Percentiles rank a stretch among this genome's conserved stretches.
These are phyloP conservation scores for Hyles euphorbiae DNA, from an alignment of 1,140 invertebrate species.

Conservation along the genomic window DNA sequence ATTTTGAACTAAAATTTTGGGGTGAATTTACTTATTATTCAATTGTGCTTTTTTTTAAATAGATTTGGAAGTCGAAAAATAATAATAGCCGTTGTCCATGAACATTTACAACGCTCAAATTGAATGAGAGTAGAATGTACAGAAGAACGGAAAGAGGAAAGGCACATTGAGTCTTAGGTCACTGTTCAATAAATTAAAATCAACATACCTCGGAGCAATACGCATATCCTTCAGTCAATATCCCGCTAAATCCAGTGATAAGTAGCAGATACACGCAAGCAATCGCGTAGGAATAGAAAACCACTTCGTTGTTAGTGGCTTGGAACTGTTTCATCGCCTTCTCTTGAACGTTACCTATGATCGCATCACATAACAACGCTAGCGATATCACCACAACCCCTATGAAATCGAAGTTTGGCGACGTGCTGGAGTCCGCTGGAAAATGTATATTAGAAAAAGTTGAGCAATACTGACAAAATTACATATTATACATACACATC, in stretches of 20 bases:
- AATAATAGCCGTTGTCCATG: too few species aligned
- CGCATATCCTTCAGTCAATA: slow-evolving; percentile 83
- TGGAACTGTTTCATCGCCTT: slow-evolving; percentile 91
- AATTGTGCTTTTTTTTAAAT: too few species aligned
- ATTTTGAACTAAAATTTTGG: too few species aligned
- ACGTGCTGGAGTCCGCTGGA: slow-evolving; percentile 92
- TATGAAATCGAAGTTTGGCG: slow-evolving; percentile 89
- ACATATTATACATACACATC: too few species aligned
- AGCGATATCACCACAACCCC: slow-evolving; percentile 91
- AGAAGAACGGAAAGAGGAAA: too few species aligned
- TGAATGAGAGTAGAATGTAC: too few species aligned
- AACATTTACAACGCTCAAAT: too few species aligned
- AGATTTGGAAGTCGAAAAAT: too few species aligned
- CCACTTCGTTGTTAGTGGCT: slow-evolving; percentile 93
- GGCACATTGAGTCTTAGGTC: too few species aligned
- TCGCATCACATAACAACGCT: slow-evolving; percentile 93
- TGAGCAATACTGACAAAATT: too few species aligned
- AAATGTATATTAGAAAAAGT: slow-evolving; percentile 12
- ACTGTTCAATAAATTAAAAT: background rate
- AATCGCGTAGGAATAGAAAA: slow-evolving; percentile 94
- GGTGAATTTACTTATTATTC: too few species aligned
- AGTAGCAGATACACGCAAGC: slow-evolving; percentile 90
- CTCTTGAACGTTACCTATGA: slow-evolving; percentile 97
- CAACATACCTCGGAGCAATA: slow-evolving; percentile 86
- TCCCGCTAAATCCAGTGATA: slow-evolving; percentile 84